A percentile compares a stretch with the other conserved stretches of the same genome.
Conservation (phyloP, 2,888 invertebrate genomes). For the Caenorhabditis wallacei region DNA sequence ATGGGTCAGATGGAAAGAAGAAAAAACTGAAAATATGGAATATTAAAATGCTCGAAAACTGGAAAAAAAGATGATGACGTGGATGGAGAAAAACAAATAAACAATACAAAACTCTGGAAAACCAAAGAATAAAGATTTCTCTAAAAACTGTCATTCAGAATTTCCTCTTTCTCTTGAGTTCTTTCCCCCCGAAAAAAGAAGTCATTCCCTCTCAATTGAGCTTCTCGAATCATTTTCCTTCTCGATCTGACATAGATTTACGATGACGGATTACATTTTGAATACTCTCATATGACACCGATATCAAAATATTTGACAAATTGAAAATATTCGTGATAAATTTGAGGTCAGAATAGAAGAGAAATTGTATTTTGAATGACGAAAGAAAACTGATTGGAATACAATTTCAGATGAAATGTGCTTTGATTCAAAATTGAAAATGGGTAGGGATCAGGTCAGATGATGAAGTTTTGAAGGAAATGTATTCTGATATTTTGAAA, state of each 20-base stretch:
- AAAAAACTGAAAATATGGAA: conserved; percentile 28
- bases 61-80: not conserved
- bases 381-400: conserved; percentile 13
- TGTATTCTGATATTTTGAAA: not conserved
- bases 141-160: conserved; percentile 6
- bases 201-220: not conserved
- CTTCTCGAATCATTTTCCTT: not conserved
- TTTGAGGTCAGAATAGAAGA: conserved; percentile 14
- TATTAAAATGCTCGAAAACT: conserved; percentile 15
- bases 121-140: not conserved
- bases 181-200: conserved; percentile 13
- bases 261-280: conserved; percentile 42
- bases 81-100: not conserved
- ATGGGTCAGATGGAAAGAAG: conserved; percentile 10
- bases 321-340: conserved; percentile 33
- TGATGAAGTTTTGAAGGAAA: not conserved
- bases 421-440: conserved; percentile 3
- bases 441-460: not conserved
- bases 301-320: conserved; percentile 26
- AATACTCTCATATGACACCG: conserved; percentile 20
- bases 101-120: not conserved
- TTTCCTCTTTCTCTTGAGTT: conserved; percentile 4
- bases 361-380: conserved; percentile 16
- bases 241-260: conserved; percentile 32
- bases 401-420: conserved; percentile 15